Evolutionary conservation across 2,113 vertebrate genomes (phyloP), one percentile per base, ranked within the genome.

Genomic region (Saccopteryx bilineata): DNA sequence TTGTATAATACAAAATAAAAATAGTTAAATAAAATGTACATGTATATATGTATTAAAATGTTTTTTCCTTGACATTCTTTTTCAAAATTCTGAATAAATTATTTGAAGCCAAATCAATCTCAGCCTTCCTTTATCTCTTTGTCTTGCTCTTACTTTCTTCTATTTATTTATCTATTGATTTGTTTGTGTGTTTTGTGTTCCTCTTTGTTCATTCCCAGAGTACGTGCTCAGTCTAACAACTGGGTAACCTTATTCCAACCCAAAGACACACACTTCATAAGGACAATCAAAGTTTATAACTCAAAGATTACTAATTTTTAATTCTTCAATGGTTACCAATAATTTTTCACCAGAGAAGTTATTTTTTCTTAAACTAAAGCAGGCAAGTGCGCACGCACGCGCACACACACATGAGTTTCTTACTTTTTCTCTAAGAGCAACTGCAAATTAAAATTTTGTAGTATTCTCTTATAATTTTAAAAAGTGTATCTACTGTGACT

Each of bases 1-100:
- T 79, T 83, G 52, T 0, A 39, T 26, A 76, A 39, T 60, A 66
- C 10, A 85, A 56, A 52, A 11, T 72, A 72, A 81, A 72, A 93
- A 94, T 13, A 65, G 10, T 33, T 68, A 82, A 84, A 33, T 19
- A 60, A 84, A 89, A 80, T 1, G 33, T 63, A 11, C 1, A 21
- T n/a, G 11, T 15, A 39, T 33, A 82, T 11, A 82, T 52, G 76
- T 68, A 92, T 24, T 72, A 78, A 56, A 82, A 84, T 11, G 2
- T 46, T 90, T 92, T 39, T n/a, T 58, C 46, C 54, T 69, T 72
- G 4, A 63, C 58, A 90, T 92, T 46, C 46, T 74, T 46, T 90
- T 94, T 10, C 26, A 91, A 85, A 89, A 52, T 74, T 95, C 52
- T 93, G 52, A 18, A 39, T 65, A 52, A 50, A 23, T 39, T 81